Conservation (phyloP, 2,797 vertebrate species). For the Enteromius anoplus region DNA sequence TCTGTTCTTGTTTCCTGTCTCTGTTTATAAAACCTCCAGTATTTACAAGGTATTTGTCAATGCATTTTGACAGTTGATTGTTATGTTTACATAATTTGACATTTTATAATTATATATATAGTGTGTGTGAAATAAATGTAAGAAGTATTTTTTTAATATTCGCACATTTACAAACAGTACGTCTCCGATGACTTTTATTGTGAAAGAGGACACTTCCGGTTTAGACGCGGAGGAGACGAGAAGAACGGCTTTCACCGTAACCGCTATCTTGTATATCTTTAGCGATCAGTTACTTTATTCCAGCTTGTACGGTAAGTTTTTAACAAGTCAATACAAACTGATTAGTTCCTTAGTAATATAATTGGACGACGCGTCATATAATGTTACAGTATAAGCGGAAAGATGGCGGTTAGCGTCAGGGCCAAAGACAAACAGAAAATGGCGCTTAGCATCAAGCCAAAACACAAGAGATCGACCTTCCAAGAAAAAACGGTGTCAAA, state of each 20-base stretch:
- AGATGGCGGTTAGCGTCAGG: background rate
- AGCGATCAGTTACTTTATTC: background rate
- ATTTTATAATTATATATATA: background rate
- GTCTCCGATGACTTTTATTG: conserved; percentile 2
- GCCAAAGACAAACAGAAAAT: background rate
- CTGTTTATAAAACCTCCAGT: background rate
- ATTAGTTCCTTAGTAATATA: background rate
- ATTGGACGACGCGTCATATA: background rate
- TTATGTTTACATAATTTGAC: background rate
- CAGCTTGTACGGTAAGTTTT: background rate
- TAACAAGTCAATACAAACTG: background rate
- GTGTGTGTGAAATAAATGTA: too few species aligned
- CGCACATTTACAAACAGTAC: background rate
- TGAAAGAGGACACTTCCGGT: background rate
- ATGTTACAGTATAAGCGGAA: background rate
- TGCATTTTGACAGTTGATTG: background rate
- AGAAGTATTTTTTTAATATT: too few species aligned
- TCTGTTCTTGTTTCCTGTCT: background rate
- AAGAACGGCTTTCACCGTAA: background rate
- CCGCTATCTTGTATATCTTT: background rate
- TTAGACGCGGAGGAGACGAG: background rate
- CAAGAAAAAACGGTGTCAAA: background rate
- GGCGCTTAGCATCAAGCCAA: background rate
- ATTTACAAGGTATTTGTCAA: background rate
- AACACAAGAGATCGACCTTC: background rate